Evolutionary conservation across 2,888 invertebrate species (phyloP), one percentile per base, ranked within the genome.

Genomic region (Selenia dentaria): DNA sequence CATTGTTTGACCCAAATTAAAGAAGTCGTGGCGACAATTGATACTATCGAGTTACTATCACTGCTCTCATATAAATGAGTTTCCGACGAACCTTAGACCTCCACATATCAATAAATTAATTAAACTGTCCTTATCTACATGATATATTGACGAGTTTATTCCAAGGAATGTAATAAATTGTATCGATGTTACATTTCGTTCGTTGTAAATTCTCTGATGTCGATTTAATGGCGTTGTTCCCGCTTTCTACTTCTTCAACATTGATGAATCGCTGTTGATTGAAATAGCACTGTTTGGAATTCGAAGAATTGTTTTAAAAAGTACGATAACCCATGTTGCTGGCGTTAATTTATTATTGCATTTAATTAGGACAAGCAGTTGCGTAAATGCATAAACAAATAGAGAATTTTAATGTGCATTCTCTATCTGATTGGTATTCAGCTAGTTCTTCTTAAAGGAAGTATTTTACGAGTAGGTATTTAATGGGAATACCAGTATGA

Each of bases 61-160:
- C 48, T 58, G 51, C 40, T 45, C 50, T 50, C 57, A 54, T 54
- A 70, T 66, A 63, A 66, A 64, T 65, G 60, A 49, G 53, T 59
- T 53, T 59, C 46, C 51, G 35, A 36, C 52, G n/a, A 60, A 63
- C 65, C 65, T 64, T 45, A 59, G 62, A 62, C 66, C 66, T 57
- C 11, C 40, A 25, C 49, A 43, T 43, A 49, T 67, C 72, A 59
- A 79, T 74, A 79, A 79, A 79, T 80, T 77, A 72, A 79, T 77
- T 71, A 74, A 47, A 60, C 57, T 43, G 49, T 41, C 58, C 53
- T 65, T 65, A 62, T 51, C 43, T 52, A 16, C 49, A 51, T 56
- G 47, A 59, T 50, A 50, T 42, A 57, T 18, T 38, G 33, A 38
- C 54, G 34, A 33, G 34, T 34, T 36, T 35, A 44, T 50, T 45